These are phyloP conservation scores for Xiphophorus maculatus DNA, from an alignment of 2,113 vertebrate species.

Conservation along the genomic window DNA sequence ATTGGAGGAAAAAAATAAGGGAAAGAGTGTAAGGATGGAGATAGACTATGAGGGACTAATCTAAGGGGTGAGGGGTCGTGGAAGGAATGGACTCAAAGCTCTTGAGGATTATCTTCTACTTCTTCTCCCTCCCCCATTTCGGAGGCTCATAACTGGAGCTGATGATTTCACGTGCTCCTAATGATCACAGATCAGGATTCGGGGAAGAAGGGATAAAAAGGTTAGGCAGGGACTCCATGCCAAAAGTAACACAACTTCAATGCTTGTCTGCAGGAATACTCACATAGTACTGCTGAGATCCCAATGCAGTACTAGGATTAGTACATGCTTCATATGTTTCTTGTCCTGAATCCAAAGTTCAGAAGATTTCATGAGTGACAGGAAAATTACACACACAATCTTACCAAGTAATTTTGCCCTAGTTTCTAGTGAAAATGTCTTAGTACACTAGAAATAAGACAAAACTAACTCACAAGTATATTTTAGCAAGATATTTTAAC, in stretches of 20 bases:
- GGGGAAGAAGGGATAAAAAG: background rate
- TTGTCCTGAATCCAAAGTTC: conserved; percentile 15
- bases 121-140: conserved; percentile 34
- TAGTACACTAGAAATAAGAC: too few species aligned
- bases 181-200: conserved; percentile 59
- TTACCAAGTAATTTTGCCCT: too few species aligned
- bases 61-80: conserved; percentile 5
- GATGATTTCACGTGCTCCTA: conserved; percentile 48
- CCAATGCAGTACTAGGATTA: background rate
- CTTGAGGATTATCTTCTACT: conserved; percentile 64
- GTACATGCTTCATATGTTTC: conserved; percentile 22
- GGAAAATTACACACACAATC: background rate
- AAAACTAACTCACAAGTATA: too few species aligned
- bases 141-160: conserved; percentile 63
- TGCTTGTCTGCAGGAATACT: background rate
- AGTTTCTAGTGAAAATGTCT: too few species aligned
- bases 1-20: conserved; percentile 36
- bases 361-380: background rate
- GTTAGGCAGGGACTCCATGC: background rate
- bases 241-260: conserved; percentile 14
- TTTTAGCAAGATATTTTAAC: too few species aligned
- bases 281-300: conserved; percentile 1
- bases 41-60: conserved; percentile 24
- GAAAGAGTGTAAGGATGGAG: conserved; percentile 16
- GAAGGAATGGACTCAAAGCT: conserved; percentile 51